Conservation (phyloP, 2,797 vertebrate genomes). For the Numenius phaeopus region DNA sequence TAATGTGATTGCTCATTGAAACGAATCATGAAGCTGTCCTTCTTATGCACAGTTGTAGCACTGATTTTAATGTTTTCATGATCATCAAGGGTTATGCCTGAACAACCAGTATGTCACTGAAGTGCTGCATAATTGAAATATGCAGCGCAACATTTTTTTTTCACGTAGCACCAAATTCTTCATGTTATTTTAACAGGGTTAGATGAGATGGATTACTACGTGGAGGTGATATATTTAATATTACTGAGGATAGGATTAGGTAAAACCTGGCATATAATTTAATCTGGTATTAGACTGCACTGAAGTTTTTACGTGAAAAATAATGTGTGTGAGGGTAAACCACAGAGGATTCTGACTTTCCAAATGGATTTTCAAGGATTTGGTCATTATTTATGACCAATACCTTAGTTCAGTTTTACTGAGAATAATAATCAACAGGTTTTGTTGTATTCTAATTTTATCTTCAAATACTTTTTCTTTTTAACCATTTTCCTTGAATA, state of each 20-base stretch:
- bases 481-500: neutral
- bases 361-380: neutral
- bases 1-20: neutral
- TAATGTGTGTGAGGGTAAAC: neutral
- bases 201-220: neutral
- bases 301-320: neutral
- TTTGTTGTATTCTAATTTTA: neutral
- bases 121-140: neutral
- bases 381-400: neutral
- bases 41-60: neutral
- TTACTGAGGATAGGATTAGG: neutral
- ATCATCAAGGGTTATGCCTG: neutral
- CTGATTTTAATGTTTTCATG: neutral
- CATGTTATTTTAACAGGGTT: neutral
- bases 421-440: neutral
- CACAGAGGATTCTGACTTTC: neutral
- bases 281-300: neutral
- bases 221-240: neutral
- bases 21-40: neutral
- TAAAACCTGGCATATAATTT: neutral
- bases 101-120: neutral
- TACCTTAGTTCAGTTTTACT: neutral
- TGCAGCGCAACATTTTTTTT: neutral
- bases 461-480: neutral
- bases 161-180: neutral